Percentiles rank a stretch among this genome's conserved stretches.
These are phyloP conservation scores for Harpagus bidentatus DNA, from an alignment of 2,113 vertebrate species.

Conservation along the genomic window DNA sequence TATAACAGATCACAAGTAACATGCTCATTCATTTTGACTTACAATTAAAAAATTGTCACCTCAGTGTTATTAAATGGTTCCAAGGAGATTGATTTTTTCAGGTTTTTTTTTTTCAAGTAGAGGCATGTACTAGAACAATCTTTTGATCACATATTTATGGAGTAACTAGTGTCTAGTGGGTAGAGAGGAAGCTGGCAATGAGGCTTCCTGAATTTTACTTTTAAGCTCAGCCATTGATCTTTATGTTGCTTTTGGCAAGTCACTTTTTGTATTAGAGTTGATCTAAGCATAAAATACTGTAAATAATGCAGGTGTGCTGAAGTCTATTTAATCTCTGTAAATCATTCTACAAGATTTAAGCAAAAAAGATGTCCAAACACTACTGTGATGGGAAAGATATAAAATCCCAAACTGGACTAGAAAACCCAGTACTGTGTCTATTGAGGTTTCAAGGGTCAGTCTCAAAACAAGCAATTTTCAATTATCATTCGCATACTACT, in stretches of 20 bases:
- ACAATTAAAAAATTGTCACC: background rate
- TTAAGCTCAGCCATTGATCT: background rate
- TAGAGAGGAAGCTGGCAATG: background rate
- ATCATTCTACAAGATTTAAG: background rate
- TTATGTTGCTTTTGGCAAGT: background rate
- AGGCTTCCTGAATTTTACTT: background rate
- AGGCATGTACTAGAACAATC: background rate
- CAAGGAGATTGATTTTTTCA: background rate
- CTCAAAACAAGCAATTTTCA: constrained; percentile 25
- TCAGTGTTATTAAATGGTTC: background rate
- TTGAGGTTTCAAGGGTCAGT: background rate
- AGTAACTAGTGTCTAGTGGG: background rate
- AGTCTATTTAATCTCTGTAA: background rate
- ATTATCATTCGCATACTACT: background rate
- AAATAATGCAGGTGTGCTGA: background rate
- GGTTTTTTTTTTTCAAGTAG: background rate
- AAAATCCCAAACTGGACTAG: background rate
- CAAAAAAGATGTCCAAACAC: background rate
- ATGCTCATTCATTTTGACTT: constrained; percentile 32
- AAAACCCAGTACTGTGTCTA: background rate
- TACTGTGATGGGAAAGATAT: background rate
- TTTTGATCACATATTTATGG: constrained; percentile 25
- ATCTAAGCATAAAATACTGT: background rate
- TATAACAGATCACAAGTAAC: background rate
- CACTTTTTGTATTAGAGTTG: background rate